Conservation (phyloP, 2,888 invertebrate genomes). For the Bombyx huttoni region DNA sequence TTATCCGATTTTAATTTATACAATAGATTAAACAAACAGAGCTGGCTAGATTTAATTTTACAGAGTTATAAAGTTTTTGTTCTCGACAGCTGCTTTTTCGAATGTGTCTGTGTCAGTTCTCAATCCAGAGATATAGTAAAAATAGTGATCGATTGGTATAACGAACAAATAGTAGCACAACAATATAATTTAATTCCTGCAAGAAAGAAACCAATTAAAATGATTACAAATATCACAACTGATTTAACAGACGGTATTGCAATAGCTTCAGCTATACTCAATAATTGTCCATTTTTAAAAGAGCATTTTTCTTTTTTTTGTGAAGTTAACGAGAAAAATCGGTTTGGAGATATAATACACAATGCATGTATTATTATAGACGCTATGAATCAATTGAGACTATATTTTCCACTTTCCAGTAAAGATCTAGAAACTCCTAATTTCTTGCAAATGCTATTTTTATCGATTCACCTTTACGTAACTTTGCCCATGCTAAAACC, state of each 20-base stretch:
- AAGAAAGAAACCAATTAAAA: slow-evolving; percentile 28
- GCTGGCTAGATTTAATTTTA: slow-evolving; percentile 75
- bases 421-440: slow-evolving; percentile 67
- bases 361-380: slow-evolving; percentile 71
- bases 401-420: slow-evolving; percentile 69
- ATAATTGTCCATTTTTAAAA: slow-evolving; percentile 72
- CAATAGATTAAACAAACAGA: slow-evolving; percentile 52
- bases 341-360: slow-evolving; percentile 55
- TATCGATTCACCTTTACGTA: slow-evolving; percentile 69
- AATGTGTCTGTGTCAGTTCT: slow-evolving; percentile 46
- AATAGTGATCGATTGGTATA: slow-evolving; percentile 49
- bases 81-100: slow-evolving; percentile 60
- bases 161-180: slow-evolving; percentile 35
- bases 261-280: slow-evolving; percentile 65
- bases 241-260: slow-evolving; percentile 72
- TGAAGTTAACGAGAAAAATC: slow-evolving; percentile 42
- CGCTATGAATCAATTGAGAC: slow-evolving; percentile 64
- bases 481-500: slow-evolving; percentile 66
- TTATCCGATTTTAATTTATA: slow-evolving; percentile 30
- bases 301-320: slow-evolving; percentile 54
- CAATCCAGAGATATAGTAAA: slow-evolving; percentile 37
- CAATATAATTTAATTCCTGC: slow-evolving; percentile 24
- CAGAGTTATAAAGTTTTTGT: slow-evolving; percentile 74
- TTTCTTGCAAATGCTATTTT: slow-evolving; percentile 71
- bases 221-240: slow-evolving; percentile 52